Evolutionary conservation across 2,113 vertebrate genomes (phyloP).

Genomic region (Girardinichthys multiradiatus): DNA sequence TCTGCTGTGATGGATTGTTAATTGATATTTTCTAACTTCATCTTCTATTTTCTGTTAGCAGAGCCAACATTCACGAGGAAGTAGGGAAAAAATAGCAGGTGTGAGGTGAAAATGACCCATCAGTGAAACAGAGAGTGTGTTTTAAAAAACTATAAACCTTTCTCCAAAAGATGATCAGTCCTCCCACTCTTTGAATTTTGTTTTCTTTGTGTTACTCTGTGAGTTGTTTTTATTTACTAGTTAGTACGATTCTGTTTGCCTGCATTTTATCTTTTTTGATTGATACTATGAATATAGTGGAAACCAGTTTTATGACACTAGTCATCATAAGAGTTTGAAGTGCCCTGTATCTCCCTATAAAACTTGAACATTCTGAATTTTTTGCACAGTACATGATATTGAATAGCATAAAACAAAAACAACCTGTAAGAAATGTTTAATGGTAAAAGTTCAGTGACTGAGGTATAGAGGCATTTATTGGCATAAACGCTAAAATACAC

Average conservation of each 20-base stretch:
- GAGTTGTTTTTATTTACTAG: slow-evolving; percentile 22
- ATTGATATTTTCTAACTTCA: slow-evolving; percentile 42
- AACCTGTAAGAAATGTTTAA: not conserved
- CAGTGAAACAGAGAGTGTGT: not conserved
- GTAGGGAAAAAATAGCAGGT: slow-evolving; percentile 20
- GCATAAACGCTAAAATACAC: not conserved
- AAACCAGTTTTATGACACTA: slow-evolving; percentile 4
- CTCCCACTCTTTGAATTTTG: not conserved
- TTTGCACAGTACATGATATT: not conserved
- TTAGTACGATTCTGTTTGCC: slow-evolving; percentile 10
- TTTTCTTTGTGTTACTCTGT: slow-evolving; percentile 1
- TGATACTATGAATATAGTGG: slow-evolving; percentile 41
- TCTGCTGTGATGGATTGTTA: slow-evolving; percentile 34
- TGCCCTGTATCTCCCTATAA: not conserved
- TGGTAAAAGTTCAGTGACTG: not conserved
- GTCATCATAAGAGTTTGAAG: not conserved
- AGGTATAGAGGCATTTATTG: not conserved
- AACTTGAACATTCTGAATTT: not conserved
- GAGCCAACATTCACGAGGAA: slow-evolving; percentile 30
- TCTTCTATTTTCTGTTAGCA: slow-evolving; percentile 45
- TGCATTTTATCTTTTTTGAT: slow-evolving; percentile 23
- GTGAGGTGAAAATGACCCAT: slow-evolving; percentile 21
- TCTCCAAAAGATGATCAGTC: not conserved
- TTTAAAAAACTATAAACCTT: not conserved
- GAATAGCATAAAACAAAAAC: not conserved